Conservation (phyloP, 2,113 vertebrate species). For the Sorex araneus region DNA sequence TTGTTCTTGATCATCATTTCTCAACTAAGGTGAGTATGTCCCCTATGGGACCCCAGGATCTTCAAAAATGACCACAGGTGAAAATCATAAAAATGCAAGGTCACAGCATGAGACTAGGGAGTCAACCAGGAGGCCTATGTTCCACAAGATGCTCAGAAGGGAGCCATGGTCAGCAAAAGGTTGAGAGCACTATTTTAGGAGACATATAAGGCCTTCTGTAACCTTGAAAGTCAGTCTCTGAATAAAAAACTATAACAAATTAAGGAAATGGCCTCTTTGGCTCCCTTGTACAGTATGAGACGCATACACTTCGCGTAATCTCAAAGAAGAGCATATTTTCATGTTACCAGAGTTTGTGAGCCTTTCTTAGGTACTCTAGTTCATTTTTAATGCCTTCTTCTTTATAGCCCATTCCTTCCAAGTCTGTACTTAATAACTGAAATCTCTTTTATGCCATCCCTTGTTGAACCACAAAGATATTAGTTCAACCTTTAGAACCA, state of each 20-base stretch:
- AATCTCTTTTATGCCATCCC: conserved; percentile 11
- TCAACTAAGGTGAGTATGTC: too few relatives aligned
- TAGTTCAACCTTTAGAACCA: not conserved
- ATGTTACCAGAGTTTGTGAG: not conserved
- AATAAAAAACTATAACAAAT: conserved; percentile 17
- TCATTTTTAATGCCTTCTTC: conserved; percentile 1
- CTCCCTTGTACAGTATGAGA: not conserved
- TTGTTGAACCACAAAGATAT: not conserved
- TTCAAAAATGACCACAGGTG: too few relatives aligned
- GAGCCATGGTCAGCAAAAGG: too few relatives aligned
- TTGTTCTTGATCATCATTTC: not conserved
- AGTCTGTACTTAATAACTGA: not conserved
- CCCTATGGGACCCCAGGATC: too few relatives aligned
- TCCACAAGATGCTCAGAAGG: too few relatives aligned
- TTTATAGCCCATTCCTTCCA: not conserved
- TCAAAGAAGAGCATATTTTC: conserved; percentile 58
- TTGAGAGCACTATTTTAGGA: not conserved
- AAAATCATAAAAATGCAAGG: too few relatives aligned
- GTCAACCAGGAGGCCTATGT: too few relatives aligned
- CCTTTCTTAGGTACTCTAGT: not conserved
- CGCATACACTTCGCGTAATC: conserved; percentile 35
- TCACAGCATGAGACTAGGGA: too few relatives aligned
- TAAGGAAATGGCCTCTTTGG: conserved; percentile 5
- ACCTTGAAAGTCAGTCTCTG: not conserved
- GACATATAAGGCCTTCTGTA: not conserved